These are phyloP conservation scores for Uloborus diversus DNA, from an alignment of 1,140 invertebrate genomes.

Conservation along the genomic window DNA sequence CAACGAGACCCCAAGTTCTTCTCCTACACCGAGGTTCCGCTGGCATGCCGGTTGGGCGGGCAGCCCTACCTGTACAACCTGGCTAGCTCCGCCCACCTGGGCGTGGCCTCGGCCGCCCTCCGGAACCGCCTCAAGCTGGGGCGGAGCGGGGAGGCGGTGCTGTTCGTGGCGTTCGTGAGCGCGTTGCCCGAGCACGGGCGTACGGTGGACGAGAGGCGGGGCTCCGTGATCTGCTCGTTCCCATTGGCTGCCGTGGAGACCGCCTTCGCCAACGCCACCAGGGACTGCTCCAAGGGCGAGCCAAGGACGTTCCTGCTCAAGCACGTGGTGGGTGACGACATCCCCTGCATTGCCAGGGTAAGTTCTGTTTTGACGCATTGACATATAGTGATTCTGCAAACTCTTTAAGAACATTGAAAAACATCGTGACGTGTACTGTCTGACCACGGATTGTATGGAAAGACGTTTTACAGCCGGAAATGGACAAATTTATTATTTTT, in stretches of 20 bases:
- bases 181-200: conserved; percentile 11
- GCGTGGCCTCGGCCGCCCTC: conserved; percentile 9
- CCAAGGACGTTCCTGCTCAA: conserved; percentile 10
- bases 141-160: conserved; percentile 15
- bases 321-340: background rate
- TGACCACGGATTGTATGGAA: too few relatives aligned
- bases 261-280: conserved; percentile 57
- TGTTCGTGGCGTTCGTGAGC: conserved; percentile 59
- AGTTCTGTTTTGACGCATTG: too few relatives aligned
- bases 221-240: conserved; percentile 59
- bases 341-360: conserved; percentile 12
- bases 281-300: conserved; percentile 56
- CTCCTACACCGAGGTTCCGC: conserved; percentile 61
- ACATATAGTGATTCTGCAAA: too few relatives aligned
- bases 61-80: conserved; percentile 58
- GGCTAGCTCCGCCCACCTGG: conserved; percentile 58
- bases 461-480: too few relatives aligned
- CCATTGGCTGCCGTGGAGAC: conserved; percentile 55
- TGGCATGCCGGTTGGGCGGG: conserved; percentile 58
- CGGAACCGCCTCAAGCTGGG: conserved; percentile 16
- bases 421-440: too few relatives aligned
- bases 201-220: conserved; percentile 30
- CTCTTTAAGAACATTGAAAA: too few relatives aligned
- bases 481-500: too few relatives aligned
- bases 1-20: conserved; percentile 57